Evolutionary conservation across 1,140 invertebrate species (phyloP), one percentile per base, ranked within the genome.

Genomic region (Oscheius sp.): DNA sequence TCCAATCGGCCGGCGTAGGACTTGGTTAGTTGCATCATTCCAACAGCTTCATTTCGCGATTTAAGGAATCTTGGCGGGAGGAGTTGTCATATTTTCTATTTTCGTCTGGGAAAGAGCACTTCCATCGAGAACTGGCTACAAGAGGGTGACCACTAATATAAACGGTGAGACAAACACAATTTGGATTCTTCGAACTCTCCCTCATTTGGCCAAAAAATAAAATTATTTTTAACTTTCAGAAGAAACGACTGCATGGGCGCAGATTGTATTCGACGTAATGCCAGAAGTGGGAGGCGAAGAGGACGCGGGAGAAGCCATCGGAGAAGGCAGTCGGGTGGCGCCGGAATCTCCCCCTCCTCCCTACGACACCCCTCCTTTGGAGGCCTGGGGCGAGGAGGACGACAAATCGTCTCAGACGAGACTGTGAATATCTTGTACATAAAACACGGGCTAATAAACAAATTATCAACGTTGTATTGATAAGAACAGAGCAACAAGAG

Each of bases 201-300:
- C 15, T 64, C 31, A 64, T 42, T 64, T 71, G 26, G 15, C 18
- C 26, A 13, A 15, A 18, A 18, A 28, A 65, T 65, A 4, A 73
- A 20, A 34, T 52, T 76, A 26, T 23, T 28, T 29, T 29, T 49
- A 3, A 4, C 1, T 62, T 65, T 59, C 35, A 75, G 73, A 71
- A 31, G 35, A 28, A 15, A 66, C 70, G 15, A 75, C 68, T 0
- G 74, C 32, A 31, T 74, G 52, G 18, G 52, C 55, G 32, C 74
- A 75, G 66, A 75, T 74, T 23, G 61, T 75, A 4, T 75, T 75
- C 62, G 67, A 75, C 45, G 74, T 75, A 36, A 63, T 73, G 35
- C 74, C 74, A 20, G 74, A 72, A 38, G 28, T 66, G 23, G 63
- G 23, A 1, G 52, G 36, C 28, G 49, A 66, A 10, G 46, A 55